Percentiles rank a stretch among this genome's conserved stretches.
These are phyloP conservation scores for Chroicocephalus ridibundus DNA, from an alignment of 2,113 vertebrate species.

Conservation along the genomic window DNA sequence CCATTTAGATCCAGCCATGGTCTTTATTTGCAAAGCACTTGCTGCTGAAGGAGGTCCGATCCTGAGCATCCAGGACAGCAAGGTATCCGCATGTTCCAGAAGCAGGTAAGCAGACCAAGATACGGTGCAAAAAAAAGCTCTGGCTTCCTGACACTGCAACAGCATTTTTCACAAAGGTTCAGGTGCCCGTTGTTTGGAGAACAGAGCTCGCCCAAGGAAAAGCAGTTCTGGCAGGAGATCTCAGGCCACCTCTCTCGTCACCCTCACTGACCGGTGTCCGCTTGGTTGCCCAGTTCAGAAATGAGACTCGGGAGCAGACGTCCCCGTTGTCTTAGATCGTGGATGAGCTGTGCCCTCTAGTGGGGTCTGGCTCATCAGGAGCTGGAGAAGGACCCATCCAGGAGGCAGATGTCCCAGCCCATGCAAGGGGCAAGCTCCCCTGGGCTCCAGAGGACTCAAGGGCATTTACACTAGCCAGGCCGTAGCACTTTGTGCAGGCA, in stretches of 20 bases:
- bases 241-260: rapidly evolving
- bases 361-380: not conserved
- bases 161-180: not conserved
- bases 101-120: not conserved
- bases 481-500: rapidly evolving
- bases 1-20: not conserved
- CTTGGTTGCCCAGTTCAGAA: not conserved
- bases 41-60: not conserved
- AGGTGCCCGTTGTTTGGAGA: rapidly evolving
- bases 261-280: not conserved
- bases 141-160: not conserved
- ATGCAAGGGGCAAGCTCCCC: rapidly evolving
- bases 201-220: not conserved
- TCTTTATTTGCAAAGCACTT: not conserved
- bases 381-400: not conserved
- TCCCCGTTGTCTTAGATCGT: rapidly evolving
- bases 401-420: not conserved
- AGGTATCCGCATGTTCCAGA: not conserved
- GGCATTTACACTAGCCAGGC: not conserved
- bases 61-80: not conserved
- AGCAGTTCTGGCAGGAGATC: not conserved
- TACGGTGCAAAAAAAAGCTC: rapidly evolving
- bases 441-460: not conserved
- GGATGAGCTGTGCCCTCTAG: slow-evolving; percentile 45
- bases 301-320: not conserved